These are phyloP conservation scores for Labeo calbasu DNA, from an alignment of 2,797 vertebrate genomes.

Conservation along the genomic window DNA sequence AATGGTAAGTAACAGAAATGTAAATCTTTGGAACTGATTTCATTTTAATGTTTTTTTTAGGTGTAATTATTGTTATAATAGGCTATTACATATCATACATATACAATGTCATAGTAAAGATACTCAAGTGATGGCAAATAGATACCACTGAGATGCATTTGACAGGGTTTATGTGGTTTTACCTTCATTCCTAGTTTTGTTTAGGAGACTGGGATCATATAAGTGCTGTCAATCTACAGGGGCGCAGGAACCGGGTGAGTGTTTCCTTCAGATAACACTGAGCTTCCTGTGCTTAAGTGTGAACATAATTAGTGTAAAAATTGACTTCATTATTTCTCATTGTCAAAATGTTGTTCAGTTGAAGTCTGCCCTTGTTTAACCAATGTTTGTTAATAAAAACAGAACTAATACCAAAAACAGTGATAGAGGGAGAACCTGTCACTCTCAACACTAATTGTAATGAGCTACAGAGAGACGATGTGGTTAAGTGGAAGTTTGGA, in stretches of 20 bases:
- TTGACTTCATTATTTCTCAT: background rate
- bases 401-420: background rate
- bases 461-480: background rate
- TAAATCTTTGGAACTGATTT: background rate
- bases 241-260: background rate
- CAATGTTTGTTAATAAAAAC: background rate
- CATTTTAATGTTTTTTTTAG: background rate
- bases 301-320: background rate
- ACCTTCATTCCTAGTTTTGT: background rate
- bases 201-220: fast-evolving
- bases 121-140: too few relatives aligned
- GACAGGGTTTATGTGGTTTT: background rate
- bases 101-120: too few relatives aligned
- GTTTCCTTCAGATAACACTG: background rate
- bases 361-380: background rate
- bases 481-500: background rate
- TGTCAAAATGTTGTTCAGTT: background rate
- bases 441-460: fast-evolving
- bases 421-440: background rate
- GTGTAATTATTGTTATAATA: background rate
- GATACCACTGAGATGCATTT: background rate
- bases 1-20: background rate
- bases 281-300: background rate
- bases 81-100: background rate
- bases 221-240: background rate